Percentiles rank a stretch among this genome's conserved stretches.
Conservation (phyloP, 2,888 invertebrate genomes). For the Blastobasis adustella region DNA sequence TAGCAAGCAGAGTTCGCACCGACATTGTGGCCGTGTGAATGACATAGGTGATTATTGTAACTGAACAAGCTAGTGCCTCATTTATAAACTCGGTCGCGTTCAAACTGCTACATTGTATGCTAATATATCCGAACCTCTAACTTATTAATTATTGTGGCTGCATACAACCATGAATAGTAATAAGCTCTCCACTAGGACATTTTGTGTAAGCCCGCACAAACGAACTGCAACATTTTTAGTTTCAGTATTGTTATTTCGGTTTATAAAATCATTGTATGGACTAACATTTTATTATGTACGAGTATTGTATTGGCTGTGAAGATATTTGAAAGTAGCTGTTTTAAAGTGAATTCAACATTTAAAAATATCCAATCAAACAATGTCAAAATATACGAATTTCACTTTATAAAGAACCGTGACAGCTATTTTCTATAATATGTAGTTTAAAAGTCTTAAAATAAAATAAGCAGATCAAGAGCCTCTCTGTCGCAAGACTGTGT, state of each 20-base stretch:
- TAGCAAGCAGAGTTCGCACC: too few species aligned
- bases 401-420: too few species aligned
- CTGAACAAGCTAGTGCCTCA: slow-evolving; percentile 27
- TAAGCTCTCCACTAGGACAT: slow-evolving; percentile 36
- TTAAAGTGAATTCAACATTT: too few species aligned
- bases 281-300: too few species aligned
- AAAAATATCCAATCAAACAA: too few species aligned
- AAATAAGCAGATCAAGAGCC: not conserved
- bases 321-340: too few species aligned
- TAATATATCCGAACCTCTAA: slow-evolving; percentile 58
- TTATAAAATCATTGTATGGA: too few species aligned
- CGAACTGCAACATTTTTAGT: slow-evolving; percentile 16
- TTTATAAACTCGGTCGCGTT: slow-evolving; percentile 45
- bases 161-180: slow-evolving; percentile 52
- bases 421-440: too few species aligned
- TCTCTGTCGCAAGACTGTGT: slow-evolving; percentile 21
- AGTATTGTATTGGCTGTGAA: too few species aligned
- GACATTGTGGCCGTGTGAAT: slow-evolving; percentile 13
- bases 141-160: slow-evolving; percentile 68
- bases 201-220: slow-evolving; percentile 16
- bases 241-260: too few species aligned
- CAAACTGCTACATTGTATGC: slow-evolving; percentile 57
- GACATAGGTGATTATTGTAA: slow-evolving; percentile 28
- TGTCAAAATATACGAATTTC: too few species aligned
- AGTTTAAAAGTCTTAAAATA: not conserved